Conservation (phyloP, 2,888 invertebrate species). For the Polydrusus pterygomalis region DNA sequence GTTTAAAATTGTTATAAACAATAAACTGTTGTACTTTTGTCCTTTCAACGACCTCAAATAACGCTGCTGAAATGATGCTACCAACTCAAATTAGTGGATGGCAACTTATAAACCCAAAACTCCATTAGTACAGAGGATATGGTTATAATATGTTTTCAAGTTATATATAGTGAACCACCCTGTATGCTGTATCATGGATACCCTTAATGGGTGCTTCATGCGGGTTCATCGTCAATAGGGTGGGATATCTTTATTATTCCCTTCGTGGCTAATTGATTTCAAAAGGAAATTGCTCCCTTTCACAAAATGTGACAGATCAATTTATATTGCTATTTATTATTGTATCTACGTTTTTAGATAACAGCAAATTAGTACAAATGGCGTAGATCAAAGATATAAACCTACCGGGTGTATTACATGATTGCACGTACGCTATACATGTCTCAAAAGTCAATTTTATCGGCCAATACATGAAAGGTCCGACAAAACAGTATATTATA, state of each 20-base stretch:
- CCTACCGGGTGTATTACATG: not conserved
- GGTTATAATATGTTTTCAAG: too few species aligned
- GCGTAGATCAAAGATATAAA: not conserved
- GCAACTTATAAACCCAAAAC: too few species aligned
- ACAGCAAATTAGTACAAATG: not conserved
- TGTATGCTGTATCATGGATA: not conserved
- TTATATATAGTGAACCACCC: not conserved
- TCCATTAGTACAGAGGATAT: too few species aligned
- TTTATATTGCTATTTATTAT: slow-evolving; percentile 24
- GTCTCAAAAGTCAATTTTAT: slow-evolving; percentile 15
- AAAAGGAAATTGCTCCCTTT: slow-evolving; percentile 37
- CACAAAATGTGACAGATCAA: slow-evolving; percentile 28
- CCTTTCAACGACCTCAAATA: too few species aligned
- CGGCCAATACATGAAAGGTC: slow-evolving; percentile 13
- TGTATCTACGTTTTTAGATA: not conserved
- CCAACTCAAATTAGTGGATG: too few species aligned
- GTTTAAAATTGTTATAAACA: too few species aligned
- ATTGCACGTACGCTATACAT: slow-evolving; percentile 8
- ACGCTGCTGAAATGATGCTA: too few species aligned
- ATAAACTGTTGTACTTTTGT: too few species aligned
- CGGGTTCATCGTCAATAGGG: slow-evolving; percentile 32
- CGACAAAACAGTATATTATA: slow-evolving; percentile 38
- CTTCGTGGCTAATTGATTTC: slow-evolving; percentile 46
- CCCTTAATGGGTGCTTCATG: slow-evolving; percentile 36
- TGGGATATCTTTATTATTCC: slow-evolving; percentile 32